These are phyloP conservation scores for Scortum barcoo DNA, from an alignment of 2,113 vertebrate species.

Conservation along the genomic window DNA sequence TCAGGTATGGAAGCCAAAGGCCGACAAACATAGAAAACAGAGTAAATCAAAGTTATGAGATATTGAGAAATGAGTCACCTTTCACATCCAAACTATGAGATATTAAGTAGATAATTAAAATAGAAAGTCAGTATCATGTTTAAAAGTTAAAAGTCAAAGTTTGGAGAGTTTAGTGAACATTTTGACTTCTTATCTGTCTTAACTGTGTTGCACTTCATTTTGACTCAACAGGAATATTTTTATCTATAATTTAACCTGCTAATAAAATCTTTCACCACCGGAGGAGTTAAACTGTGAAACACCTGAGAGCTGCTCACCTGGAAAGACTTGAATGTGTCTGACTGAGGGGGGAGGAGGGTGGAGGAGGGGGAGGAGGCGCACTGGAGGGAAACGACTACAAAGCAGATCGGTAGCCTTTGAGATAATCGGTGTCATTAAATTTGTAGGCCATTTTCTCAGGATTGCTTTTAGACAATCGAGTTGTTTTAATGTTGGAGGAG, in stretches of 20 bases:
- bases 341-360: not conserved
- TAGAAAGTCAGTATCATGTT: too few relatives aligned
- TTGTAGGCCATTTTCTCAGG: slow-evolving; percentile 50
- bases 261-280: too few relatives aligned
- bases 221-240: too few relatives aligned
- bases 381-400: slow-evolving; percentile 47
- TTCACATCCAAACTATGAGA: not conserved
- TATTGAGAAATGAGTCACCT: not conserved
- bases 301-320: slow-evolving; percentile 37
- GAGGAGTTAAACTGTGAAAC: not conserved
- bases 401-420: slow-evolving; percentile 50
- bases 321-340: slow-evolving; percentile 33
- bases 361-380: not conserved
- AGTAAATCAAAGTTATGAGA: not conserved
- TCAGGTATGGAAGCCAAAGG: not conserved
- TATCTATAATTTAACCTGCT: too few relatives aligned
- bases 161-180: not conserved
- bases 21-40: not conserved
- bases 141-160: too few relatives aligned
- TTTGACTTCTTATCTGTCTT: too few relatives aligned
- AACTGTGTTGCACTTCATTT: not conserved
- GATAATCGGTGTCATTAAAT: slow-evolving; percentile 61
- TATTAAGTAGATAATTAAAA: not conserved
- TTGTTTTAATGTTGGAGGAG: slow-evolving; percentile 42
- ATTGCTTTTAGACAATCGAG: slow-evolving; percentile 42